Conservation (phyloP, 2,113 vertebrate genomes). For the Anarrhichthys ocellatus region DNA sequence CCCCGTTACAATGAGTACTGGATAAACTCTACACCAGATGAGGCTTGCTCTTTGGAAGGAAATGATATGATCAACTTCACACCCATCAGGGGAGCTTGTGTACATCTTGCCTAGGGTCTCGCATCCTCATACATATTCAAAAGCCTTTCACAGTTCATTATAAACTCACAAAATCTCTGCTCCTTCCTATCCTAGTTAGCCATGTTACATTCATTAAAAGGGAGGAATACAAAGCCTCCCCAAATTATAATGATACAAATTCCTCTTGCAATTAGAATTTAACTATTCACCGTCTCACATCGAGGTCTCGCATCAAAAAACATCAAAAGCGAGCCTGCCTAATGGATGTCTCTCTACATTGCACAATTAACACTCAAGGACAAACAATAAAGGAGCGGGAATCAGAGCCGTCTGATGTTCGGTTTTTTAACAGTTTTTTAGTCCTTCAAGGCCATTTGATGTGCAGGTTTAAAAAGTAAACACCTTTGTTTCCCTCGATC, state of each 20-base stretch:
- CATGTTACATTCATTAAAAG: conserved; percentile 82
- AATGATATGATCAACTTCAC: conserved; percentile 84
- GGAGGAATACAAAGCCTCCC: conserved; percentile 76
- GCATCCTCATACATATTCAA: conserved; percentile 90
- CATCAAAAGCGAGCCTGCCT: conserved; percentile 76
- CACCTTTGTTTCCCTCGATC: conserved; percentile 72
- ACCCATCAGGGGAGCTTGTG: conserved; percentile 84
- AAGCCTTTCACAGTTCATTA: conserved; percentile 85
- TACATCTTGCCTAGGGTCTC: conserved; percentile 88
- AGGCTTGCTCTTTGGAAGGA: conserved; percentile 75
- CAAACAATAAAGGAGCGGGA: conserved; percentile 75
- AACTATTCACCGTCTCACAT: conserved; percentile 78
- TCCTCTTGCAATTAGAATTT: conserved; percentile 79
- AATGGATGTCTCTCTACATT: conserved; percentile 74
- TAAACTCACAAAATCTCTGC: conserved; percentile 83
- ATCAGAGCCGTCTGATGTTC: conserved; percentile 62
- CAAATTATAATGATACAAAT: conserved; percentile 79
- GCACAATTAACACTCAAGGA: conserved; percentile 82
- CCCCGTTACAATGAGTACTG: conserved; percentile 66
- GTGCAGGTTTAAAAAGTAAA: conserved; percentile 77
- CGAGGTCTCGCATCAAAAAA: conserved; percentile 76
- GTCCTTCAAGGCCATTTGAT: conserved; percentile 77
- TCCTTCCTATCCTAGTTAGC: conserved; percentile 74
- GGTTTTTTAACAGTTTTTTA: conserved; percentile 42
- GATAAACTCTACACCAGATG: conserved; percentile 75